phyloP scores from a whole-genome alignment of 2,113 vertebrate species.

The Periophthalmodon schlosseri region DNA sequence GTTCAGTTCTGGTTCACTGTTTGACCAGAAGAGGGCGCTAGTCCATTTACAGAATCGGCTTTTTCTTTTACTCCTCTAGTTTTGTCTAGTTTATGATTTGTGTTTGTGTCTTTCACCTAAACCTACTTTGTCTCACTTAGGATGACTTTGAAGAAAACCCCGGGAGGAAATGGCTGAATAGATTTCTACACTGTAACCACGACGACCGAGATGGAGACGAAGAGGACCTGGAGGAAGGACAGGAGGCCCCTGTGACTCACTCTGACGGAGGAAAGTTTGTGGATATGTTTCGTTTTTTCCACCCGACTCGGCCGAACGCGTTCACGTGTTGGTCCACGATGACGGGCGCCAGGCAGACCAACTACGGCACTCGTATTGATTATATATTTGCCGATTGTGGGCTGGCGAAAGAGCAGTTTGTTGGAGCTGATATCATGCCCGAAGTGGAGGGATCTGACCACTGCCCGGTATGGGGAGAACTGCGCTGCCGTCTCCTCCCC shows the following conservation, averaged over 20 bases:
- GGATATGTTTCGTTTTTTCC: constrained; percentile 85
- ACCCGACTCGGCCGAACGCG: constrained; percentile 79
- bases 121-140: constrained; percentile 44
- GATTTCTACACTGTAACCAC: constrained; percentile 55
- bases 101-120: neutral
- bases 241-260: neutral
- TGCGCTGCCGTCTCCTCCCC: constrained; percentile 73
- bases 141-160: constrained; percentile 82
- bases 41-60: no score
- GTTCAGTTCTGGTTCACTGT: no score
- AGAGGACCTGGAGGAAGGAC: constrained; percentile 25
- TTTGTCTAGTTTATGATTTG: neutral
- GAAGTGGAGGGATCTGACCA: constrained; percentile 90
- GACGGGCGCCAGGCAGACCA: constrained; percentile 85
- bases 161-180: constrained; percentile 82
- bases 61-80: no score
- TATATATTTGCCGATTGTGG: constrained; percentile 81
- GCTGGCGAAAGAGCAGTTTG: constrained; percentile 74
- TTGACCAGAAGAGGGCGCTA: no score
- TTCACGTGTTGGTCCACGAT: constrained; percentile 88
- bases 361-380: constrained; percentile 90
- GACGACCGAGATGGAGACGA: constrained; percentile 11
- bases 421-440: constrained; percentile 81
- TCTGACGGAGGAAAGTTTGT: constrained; percentile 73
- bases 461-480: constrained; percentile 83